A percentile compares a stretch with the other conserved stretches of the same genome.
phyloP scores from a whole-genome alignment of 2,797 vertebrate species.

The Galaxias olidus region DNA sequence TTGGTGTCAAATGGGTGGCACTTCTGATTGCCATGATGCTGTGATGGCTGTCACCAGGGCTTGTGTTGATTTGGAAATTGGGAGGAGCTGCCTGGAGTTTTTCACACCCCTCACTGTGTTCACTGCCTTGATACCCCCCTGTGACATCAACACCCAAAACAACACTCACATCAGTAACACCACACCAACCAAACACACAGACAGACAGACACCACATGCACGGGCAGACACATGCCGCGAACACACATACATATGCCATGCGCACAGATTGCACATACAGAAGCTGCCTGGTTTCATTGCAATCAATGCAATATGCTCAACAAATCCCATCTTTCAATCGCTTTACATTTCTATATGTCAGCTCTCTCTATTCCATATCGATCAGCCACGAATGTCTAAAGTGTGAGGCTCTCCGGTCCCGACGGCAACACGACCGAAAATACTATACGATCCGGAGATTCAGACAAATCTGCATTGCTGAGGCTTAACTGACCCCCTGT shows the following conservation, averaged over 20 bases:
- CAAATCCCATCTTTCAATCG: slow-evolving; percentile 7
- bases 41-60: slow-evolving; percentile 58
- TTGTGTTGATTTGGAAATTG: slow-evolving; percentile 40
- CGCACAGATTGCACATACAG: background rate
- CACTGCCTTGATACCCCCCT: slow-evolving; percentile 8
- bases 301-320: background rate
- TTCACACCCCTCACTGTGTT: slow-evolving; percentile 46
- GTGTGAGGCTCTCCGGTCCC: too few species aligned
- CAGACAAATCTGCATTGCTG: too few species aligned
- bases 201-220: background rate
- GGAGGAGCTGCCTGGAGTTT: slow-evolving; percentile 27
- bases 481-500: too few species aligned
- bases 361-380: slow-evolving; percentile 13
- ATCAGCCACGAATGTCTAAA: slow-evolving; percentile 10
- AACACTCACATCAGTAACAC: slow-evolving; percentile 28
- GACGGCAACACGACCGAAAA: too few species aligned
- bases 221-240: background rate
- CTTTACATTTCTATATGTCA: slow-evolving; percentile 7
- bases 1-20: slow-evolving; percentile 40
- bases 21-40: slow-evolving; percentile 45
- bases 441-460: too few species aligned
- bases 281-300: background rate
- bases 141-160: slow-evolving; percentile 43
- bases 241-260: background rate
- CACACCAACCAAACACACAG: background rate